A percentile compares a stretch with the other conserved stretches of the same genome.
phyloP scores from a whole-genome alignment of 2,888 invertebrate genomes.

The Zaprionus obscuricornis region DNA sequence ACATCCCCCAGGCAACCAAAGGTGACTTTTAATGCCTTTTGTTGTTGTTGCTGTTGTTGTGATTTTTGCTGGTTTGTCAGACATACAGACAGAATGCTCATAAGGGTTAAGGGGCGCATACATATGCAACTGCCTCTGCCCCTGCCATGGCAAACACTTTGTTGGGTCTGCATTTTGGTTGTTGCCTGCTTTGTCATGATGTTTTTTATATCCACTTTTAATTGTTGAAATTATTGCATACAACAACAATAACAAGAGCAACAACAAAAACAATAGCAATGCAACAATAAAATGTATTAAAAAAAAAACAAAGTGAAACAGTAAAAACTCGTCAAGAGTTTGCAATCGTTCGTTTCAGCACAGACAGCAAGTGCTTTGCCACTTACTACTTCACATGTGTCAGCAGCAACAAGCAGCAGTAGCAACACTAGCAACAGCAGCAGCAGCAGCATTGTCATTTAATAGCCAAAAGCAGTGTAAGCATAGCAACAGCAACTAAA shows the following conservation, averaged over 20 bases:
- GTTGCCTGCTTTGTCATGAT: conserved; percentile 44
- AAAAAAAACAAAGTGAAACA: conserved; percentile 29
- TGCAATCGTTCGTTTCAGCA: conserved; percentile 30
- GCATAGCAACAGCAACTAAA: background rate
- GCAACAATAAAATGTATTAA: too few relatives aligned
- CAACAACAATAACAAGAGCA: conserved; percentile 22
- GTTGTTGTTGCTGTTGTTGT: conserved; percentile 44
- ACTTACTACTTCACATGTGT: conserved; percentile 3
- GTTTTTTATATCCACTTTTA: conserved; percentile 46
- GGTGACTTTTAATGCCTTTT: conserved; percentile 72
- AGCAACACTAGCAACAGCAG: too few relatives aligned
- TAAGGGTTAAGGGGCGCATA: conserved; percentile 41
- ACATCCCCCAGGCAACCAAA: conserved; percentile 54
- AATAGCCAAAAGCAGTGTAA: too few relatives aligned
- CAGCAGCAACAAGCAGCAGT: conserved; percentile 11
- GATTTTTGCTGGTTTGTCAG: conserved; percentile 63
- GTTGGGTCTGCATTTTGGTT: conserved; percentile 11
- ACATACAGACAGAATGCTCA: conserved; percentile 26
- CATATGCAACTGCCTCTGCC: conserved; percentile 2
- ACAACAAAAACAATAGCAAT: too few relatives aligned
- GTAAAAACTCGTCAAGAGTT: conserved; percentile 41
- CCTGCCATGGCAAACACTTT: background rate
- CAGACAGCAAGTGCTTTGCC: conserved; percentile 17
- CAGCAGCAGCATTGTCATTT: background rate
- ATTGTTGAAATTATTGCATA: conserved; percentile 63